A percentile compares a stretch with the other conserved stretches of the same genome.
phyloP scores from a whole-genome alignment of 2,888 invertebrate species.

The Drosophila pullipes region DNA sequence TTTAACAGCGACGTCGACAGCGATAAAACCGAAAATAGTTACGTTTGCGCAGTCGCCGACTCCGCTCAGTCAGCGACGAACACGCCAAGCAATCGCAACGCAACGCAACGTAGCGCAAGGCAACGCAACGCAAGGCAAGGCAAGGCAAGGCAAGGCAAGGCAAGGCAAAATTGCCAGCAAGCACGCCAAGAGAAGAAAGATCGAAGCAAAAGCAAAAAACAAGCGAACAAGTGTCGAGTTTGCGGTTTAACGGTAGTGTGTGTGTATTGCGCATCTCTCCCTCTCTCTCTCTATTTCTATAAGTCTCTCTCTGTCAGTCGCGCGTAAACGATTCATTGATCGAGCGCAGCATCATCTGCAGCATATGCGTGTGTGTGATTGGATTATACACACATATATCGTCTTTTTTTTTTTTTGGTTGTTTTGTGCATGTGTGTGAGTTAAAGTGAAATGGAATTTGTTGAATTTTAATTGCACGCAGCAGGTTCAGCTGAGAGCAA shows the following conservation, averaged over 20 bases:
- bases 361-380: conserved; percentile 27
- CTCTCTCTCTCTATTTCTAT: neutral
- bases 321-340: conserved; percentile 41
- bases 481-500: conserved; percentile 54
- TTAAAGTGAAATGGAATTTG: conserved; percentile 76
- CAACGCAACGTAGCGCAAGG: neutral
- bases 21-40: conserved; percentile 30
- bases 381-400: conserved; percentile 11
- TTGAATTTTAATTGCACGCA: conserved; percentile 73
- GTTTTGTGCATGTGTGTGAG: conserved; percentile 19
- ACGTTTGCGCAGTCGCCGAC: conserved; percentile 44
- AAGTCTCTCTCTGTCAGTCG: conserved; percentile 1
- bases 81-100: conserved; percentile 46
- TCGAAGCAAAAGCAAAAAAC: conserved; percentile 9
- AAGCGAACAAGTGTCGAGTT: conserved; percentile 38
- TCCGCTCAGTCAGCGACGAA: conserved; percentile 60
- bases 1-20: conserved; percentile 17
- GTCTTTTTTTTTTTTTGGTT: conserved; percentile 19
- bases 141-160: conserved; percentile 16
- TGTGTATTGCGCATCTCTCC: conserved; percentile 20
- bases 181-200: conserved; percentile 31
- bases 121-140: neutral
- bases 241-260: conserved; percentile 35
- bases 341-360: conserved; percentile 42
- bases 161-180: conserved; percentile 33